Evolutionary conservation across 2,797 vertebrate species (phyloP).

Genomic region (Enteromius fasciolatus): DNA sequence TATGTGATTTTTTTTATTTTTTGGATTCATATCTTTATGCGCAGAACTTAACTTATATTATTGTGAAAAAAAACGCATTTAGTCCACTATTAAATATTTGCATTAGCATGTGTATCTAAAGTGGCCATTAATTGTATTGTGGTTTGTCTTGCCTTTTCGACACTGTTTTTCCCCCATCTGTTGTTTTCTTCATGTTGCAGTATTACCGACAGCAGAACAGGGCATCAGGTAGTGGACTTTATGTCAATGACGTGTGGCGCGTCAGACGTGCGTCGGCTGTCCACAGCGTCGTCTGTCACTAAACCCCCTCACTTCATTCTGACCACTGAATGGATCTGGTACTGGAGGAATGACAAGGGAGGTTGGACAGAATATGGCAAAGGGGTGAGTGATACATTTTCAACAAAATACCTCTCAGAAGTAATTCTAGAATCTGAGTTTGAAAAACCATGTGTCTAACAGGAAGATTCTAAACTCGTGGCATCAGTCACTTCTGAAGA

Average conservation of each 20-base stretch:
- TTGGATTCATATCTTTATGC: background rate
- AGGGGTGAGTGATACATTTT: constrained; percentile 71
- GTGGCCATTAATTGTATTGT: background rate
- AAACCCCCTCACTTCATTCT: constrained; percentile 86
- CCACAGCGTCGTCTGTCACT: constrained; percentile 86
- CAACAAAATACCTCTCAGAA: background rate
- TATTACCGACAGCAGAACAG: constrained; percentile 28
- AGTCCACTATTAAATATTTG: background rate
- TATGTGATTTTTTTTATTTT: background rate
- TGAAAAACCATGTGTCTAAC: constrained; percentile 11
- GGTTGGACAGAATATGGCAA: constrained; percentile 85
- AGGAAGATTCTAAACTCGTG: constrained; percentile 66
- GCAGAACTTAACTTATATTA: background rate
- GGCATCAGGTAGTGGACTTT: constrained; percentile 74
- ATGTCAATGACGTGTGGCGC: constrained; percentile 74
- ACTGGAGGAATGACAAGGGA: constrained; percentile 83
- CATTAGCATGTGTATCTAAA: background rate
- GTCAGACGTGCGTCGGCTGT: constrained; percentile 81
- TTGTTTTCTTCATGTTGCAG: background rate
- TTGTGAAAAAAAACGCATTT: background rate
- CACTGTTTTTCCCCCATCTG: background rate
- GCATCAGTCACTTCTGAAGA: constrained; percentile 78
- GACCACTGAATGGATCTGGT: constrained; percentile 94
- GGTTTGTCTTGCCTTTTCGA: background rate
- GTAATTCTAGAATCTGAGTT: background rate